These are phyloP conservation scores for Chaetorhynchus papuensis DNA, from an alignment of 2,113 vertebrate genomes.

Conservation along the genomic window DNA sequence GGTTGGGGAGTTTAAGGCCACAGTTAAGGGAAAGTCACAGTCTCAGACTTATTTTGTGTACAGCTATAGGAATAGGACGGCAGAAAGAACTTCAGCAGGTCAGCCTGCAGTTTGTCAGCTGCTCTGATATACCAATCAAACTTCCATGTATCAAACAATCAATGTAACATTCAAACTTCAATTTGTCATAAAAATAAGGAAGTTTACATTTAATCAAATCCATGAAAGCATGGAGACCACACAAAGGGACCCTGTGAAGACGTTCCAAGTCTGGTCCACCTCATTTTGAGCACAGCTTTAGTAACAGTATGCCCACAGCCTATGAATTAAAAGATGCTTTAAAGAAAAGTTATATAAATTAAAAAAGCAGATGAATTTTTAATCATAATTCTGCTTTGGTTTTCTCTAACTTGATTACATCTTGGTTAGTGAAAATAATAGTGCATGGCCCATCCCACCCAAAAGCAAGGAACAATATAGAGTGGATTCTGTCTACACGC, in stretches of 20 bases:
- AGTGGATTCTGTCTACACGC: background rate
- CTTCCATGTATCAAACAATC: no score
- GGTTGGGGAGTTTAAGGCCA: background rate
- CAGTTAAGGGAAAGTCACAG: background rate
- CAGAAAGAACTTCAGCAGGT: background rate
- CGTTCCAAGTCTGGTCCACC: background rate
- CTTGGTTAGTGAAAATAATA: background rate
- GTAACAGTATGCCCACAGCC: background rate
- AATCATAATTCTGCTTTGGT: background rate
- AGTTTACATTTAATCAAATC: background rate
- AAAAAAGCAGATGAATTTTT: background rate
- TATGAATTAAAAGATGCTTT: background rate
- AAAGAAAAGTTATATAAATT: background rate
- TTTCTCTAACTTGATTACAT: background rate
- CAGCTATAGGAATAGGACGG: background rate
- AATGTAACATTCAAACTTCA: background rate
- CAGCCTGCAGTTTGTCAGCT: background rate
- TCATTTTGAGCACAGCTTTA: background rate
- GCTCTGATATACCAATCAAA: no score
- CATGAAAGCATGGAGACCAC: background rate
- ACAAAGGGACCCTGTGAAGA: background rate
- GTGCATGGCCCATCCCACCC: background rate
- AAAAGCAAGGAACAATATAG: background rate
- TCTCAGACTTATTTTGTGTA: background rate
- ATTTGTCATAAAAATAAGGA: background rate